phyloP scores from a whole-genome alignment of 2,113 vertebrate species.

The Poeciliopsis retropinna region DNA sequence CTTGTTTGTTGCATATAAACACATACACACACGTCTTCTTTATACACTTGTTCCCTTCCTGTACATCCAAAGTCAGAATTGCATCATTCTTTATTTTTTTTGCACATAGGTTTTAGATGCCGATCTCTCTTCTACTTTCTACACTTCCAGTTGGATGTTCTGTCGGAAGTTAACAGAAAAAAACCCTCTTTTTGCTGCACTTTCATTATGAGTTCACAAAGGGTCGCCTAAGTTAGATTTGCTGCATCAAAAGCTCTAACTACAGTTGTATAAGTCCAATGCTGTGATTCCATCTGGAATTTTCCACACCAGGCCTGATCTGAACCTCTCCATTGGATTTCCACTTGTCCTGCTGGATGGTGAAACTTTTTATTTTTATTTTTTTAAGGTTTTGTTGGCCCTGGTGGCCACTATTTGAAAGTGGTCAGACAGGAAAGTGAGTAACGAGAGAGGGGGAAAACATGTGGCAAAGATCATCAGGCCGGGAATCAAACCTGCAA shows the following conservation, averaged over 20 bases:
- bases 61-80: slow-evolving; percentile 57
- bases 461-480: too few relatives aligned
- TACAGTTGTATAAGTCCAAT: neutral
- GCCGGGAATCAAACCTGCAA: too few relatives aligned
- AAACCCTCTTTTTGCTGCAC: neutral
- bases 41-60: slow-evolving; percentile 13
- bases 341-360: neutral
- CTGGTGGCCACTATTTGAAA: too few relatives aligned
- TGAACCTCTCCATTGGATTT: neutral
- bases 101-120: slow-evolving; percentile 41
- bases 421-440: too few relatives aligned
- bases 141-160: slow-evolving; percentile 16
- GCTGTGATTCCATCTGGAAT: neutral
- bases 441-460: too few relatives aligned
- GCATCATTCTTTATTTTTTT: slow-evolving; percentile 30
- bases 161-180: slow-evolving; percentile 1
- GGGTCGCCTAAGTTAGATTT: too few relatives aligned
- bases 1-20: slow-evolving; percentile 17
- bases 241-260: neutral
- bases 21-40: slow-evolving; percentile 31
- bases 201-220: too few relatives aligned
- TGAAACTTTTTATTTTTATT: neutral
- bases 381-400: too few relatives aligned
- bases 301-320: neutral
- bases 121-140: slow-evolving; percentile 49